Percentiles rank a stretch among this genome's conserved stretches.
These are phyloP conservation scores for Zaprionus inermis DNA, from an alignment of 1,140 invertebrate species.

Conservation along the genomic window DNA sequence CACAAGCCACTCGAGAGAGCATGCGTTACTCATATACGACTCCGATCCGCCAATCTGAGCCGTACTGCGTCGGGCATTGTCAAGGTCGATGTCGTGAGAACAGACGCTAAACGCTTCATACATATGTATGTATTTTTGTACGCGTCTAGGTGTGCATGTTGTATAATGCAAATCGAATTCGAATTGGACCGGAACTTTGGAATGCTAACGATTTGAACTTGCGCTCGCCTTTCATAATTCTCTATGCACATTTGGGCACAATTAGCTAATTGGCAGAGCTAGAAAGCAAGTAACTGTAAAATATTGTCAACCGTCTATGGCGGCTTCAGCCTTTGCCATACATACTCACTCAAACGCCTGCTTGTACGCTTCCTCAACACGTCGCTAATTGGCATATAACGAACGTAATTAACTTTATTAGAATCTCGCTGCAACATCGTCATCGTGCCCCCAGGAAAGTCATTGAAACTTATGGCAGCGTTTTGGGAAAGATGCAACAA, in stretches of 20 bases:
- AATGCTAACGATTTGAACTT: slow-evolving; percentile 52
- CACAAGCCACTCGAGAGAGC: slow-evolving; percentile 17
- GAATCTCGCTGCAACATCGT: slow-evolving; percentile 36
- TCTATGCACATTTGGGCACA: slow-evolving; percentile 74
- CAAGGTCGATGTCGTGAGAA: slow-evolving; percentile 72
- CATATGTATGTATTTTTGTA: slow-evolving; percentile 7
- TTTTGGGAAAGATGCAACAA: slow-evolving; percentile 13
- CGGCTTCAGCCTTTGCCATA: slow-evolving; percentile 33
- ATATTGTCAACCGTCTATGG: slow-evolving; percentile 62
- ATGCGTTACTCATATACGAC: slow-evolving; percentile 32
- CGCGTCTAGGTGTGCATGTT: slow-evolving; percentile 5
- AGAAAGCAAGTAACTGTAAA: slow-evolving; percentile 55
- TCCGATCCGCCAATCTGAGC: slow-evolving; percentile 7
- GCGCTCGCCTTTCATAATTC: slow-evolving; percentile 57
- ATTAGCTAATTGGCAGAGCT: slow-evolving; percentile 65
- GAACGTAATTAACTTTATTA: slow-evolving; percentile 68
- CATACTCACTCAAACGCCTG: too few species aligned
- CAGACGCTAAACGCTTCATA: slow-evolving; percentile 30
- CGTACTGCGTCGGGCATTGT: slow-evolving; percentile 57
- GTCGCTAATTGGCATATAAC: slow-evolving; percentile 77
- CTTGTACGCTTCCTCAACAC: slow-evolving; percentile 67
- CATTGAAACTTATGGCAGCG: slow-evolving; percentile 36
- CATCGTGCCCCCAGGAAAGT: slow-evolving; percentile 30
- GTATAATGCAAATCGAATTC: slow-evolving; percentile 50
- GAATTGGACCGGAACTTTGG: slow-evolving; percentile 60